Conservation (phyloP, 2,888 invertebrate genomes). For the Melinaea menophilus region DNA sequence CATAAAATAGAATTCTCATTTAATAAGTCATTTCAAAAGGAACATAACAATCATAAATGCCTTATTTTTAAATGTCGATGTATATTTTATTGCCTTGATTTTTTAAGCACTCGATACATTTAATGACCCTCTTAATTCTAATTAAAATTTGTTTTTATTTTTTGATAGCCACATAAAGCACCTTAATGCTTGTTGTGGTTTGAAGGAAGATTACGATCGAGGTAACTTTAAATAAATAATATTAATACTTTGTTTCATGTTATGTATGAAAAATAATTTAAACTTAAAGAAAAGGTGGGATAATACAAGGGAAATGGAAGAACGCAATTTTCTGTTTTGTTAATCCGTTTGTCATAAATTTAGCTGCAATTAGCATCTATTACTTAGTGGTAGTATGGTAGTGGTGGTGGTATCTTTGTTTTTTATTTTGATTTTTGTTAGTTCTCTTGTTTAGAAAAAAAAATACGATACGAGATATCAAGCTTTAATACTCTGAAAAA, state of each 20-base stretch:
- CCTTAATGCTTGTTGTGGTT: neutral
- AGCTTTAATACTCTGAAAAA: too few relatives aligned
- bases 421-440: too few relatives aligned
- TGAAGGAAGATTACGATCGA: neutral
- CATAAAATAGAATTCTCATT: constrained; percentile 16
- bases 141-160: constrained; percentile 13
- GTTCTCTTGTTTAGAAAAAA: too few relatives aligned
- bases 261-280: too few relatives aligned
- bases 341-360: too few relatives aligned
- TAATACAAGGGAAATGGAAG: too few relatives aligned
- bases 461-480: too few relatives aligned
- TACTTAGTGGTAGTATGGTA: too few relatives aligned
- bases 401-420: too few relatives aligned
- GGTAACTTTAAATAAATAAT: neutral
- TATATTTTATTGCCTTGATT: constrained; percentile 14
- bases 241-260: neutral
- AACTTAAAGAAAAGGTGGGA: too few relatives aligned
- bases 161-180: constrained; percentile 10
- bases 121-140: constrained; percentile 16
- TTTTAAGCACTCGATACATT: constrained; percentile 7
- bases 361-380: too few relatives aligned
- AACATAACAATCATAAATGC: constrained; percentile 6
- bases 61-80: constrained; percentile 6
- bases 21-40: constrained; percentile 14
- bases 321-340: too few relatives aligned